phyloP scores from a whole-genome alignment of 1,140 invertebrate species.

The Chrysoperla carnea region DNA sequence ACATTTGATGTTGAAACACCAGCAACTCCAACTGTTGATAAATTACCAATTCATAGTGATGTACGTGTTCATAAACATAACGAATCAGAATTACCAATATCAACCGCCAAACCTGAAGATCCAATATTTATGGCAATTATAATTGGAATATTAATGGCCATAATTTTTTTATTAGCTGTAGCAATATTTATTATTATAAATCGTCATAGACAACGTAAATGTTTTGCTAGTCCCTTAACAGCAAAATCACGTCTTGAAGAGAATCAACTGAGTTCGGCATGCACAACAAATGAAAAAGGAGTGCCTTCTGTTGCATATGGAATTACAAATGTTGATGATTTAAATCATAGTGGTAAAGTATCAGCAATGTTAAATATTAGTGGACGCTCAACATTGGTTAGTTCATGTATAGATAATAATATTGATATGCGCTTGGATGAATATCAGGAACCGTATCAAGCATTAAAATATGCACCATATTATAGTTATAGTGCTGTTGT shows the following conservation, averaged over 20 bases:
- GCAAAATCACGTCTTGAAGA: constrained; percentile 27
- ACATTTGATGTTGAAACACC: constrained; percentile 40
- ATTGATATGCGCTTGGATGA: constrained; percentile 46
- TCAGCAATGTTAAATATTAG: constrained; percentile 25
- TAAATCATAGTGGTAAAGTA: constrained; percentile 13
- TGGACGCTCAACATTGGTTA: constrained; percentile 30
- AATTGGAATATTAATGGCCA: constrained; percentile 56
- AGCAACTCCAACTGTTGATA: constrained; percentile 16
- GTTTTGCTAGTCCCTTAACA: constrained; percentile 46
- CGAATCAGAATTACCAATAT: constrained; percentile 29
- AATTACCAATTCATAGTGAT: constrained; percentile 27
- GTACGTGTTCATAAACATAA: constrained; percentile 26
- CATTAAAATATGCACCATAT: constrained; percentile 54
- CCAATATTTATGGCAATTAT: constrained; percentile 61
- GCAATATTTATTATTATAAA: constrained; percentile 57
- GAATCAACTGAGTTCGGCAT: constrained; percentile 10
- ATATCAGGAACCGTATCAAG: constrained; percentile 65
- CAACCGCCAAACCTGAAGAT: constrained; percentile 44
- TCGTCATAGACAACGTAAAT: constrained; percentile 54
- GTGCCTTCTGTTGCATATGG: constrained; percentile 18
- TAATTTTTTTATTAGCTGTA: constrained; percentile 49
- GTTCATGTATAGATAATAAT: constrained; percentile 27
- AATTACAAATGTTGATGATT: constrained; percentile 22
- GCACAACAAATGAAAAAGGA: constrained; percentile 16
- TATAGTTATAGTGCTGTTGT: constrained; percentile 62